These are phyloP conservation scores for Esox niger DNA, from an alignment of 2,113 vertebrate genomes.

Conservation along the genomic window DNA sequence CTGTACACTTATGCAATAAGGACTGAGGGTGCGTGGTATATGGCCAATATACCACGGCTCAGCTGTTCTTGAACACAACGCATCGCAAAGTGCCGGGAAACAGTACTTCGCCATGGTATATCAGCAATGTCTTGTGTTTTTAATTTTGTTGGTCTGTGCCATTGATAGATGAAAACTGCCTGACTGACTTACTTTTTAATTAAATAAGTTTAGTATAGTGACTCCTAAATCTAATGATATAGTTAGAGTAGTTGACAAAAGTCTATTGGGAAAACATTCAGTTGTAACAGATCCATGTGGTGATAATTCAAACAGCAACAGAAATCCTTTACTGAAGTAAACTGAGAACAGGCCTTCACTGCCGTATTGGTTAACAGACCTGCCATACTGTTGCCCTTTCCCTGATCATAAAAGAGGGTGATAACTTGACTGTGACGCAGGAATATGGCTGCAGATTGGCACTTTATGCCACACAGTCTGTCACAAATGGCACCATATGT, in stretches of 20 bases:
- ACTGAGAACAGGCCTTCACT: slow-evolving; percentile 55
- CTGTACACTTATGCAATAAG: no score
- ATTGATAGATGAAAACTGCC: no score
- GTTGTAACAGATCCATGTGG: slow-evolving; percentile 34
- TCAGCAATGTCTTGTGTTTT: no score
- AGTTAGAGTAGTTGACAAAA: slow-evolving; percentile 31
- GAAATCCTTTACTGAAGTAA: slow-evolving; percentile 21
- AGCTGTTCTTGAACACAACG: no score
- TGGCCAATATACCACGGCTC: no score
- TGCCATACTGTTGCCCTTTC: slow-evolving; percentile 66
- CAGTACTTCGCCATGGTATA: no score
- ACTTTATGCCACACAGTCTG: slow-evolving; percentile 1
- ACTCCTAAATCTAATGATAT: neutral
- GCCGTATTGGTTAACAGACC: slow-evolving; percentile 46
- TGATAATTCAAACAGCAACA: slow-evolving; percentile 28
- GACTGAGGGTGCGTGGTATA: no score
- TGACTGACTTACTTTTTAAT: no score
- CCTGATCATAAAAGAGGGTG: slow-evolving; percentile 41
- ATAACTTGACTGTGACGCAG: slow-evolving; percentile 16
- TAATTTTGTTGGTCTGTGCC: neutral
- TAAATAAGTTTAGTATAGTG: no score
- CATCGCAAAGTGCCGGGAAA: no score
- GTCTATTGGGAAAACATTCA: slow-evolving; percentile 44
- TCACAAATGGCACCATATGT: slow-evolving; percentile 35
- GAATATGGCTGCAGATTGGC: slow-evolving; percentile 35